phyloP scores from a whole-genome alignment of 2,888 invertebrate species.

The Hydrotaea cyrtoneurina region DNA sequence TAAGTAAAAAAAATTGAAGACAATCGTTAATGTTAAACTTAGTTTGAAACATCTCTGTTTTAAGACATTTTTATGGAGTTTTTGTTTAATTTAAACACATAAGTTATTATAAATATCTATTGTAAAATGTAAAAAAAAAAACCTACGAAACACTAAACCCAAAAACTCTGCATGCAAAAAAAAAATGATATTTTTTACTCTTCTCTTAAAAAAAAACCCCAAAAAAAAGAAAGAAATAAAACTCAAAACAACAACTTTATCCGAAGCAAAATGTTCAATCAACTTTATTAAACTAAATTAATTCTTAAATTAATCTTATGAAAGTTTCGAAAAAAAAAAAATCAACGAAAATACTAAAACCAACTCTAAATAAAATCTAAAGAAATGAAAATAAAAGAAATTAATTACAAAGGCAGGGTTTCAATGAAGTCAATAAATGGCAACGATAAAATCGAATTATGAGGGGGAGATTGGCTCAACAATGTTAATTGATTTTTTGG shows the following conservation, averaged over 20 bases:
- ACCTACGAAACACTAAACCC: not conserved
- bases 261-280: slow-evolving; percentile 38
- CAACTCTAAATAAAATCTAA: slow-evolving; percentile 46
- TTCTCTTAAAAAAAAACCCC: slow-evolving; percentile 20
- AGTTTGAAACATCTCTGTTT: not conserved
- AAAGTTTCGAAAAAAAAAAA: slow-evolving; percentile 45
- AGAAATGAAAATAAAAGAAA: not conserved
- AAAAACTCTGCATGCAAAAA: slow-evolving; percentile 54
- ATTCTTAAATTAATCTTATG: slow-evolving; percentile 61
- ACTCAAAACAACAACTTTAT: slow-evolving; percentile 35
- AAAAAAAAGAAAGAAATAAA: slow-evolving; percentile 25
- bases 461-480: not conserved
- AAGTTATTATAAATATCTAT: not conserved
- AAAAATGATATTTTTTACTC: slow-evolving; percentile 42
- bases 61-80: not conserved
- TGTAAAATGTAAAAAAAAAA: slow-evolving; percentile 27
- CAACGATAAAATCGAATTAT: too few relatives aligned
- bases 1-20: slow-evolving; percentile 34
- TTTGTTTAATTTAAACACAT: not conserved
- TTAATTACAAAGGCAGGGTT: slow-evolving; percentile 54
- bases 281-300: slow-evolving; percentile 54
- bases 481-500: not conserved
- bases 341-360: slow-evolving; percentile 38
- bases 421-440: slow-evolving; percentile 42
- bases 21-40: slow-evolving; percentile 57